A percentile compares a stretch with the other conserved stretches of the same genome.
phyloP scores from a whole-genome alignment of 2,113 vertebrate genomes.

The Oncorhynchus clarkii region DNA sequence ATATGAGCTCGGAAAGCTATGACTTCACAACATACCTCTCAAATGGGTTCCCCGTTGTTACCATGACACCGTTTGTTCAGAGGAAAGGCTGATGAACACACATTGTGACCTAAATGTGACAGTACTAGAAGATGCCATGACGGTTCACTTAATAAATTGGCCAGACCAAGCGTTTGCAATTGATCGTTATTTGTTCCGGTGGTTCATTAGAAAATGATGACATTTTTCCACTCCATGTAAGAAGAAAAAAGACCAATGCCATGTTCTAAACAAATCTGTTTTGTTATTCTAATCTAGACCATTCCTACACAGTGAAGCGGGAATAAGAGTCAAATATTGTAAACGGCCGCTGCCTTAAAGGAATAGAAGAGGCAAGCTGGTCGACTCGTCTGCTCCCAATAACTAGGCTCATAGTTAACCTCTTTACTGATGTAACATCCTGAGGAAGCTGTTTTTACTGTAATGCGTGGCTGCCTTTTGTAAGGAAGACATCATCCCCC shows the following conservation, averaged over 20 bases:
- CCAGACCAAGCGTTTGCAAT: slow-evolving; percentile 14
- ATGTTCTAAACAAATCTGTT: not conserved
- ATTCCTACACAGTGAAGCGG: slow-evolving; percentile 19
- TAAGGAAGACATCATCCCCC: slow-evolving; percentile 65
- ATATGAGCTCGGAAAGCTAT: slow-evolving; percentile 52
- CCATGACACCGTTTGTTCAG: slow-evolving; percentile 45
- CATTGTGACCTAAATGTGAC: slow-evolving; percentile 25
- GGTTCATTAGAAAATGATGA: slow-evolving; percentile 10
- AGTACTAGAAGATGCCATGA: slow-evolving; percentile 26
- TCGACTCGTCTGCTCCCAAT: slow-evolving; percentile 16
- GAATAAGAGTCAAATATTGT: slow-evolving; percentile 26
- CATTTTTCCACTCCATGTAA: not conserved
- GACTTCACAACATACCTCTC: slow-evolving; percentile 67
- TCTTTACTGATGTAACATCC: slow-evolving; percentile 58
- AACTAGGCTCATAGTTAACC: slow-evolving; percentile 37
- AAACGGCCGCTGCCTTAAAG: slow-evolving; percentile 8
- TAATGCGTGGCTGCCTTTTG: slow-evolving; percentile 54
- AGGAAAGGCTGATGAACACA: slow-evolving; percentile 32
- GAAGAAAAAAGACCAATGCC: too few relatives aligned
- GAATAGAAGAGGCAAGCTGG: not conserved
- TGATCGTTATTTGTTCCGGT: slow-evolving; percentile 11
- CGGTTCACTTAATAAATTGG: slow-evolving; percentile 21
- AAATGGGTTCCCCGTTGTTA: slow-evolving; percentile 67
- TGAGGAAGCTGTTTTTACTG: slow-evolving; percentile 55
- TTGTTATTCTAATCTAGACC: slow-evolving; percentile 1